Conservation (phyloP, 2,888 invertebrate genomes). For the Orchesellides sinensis region DNA sequence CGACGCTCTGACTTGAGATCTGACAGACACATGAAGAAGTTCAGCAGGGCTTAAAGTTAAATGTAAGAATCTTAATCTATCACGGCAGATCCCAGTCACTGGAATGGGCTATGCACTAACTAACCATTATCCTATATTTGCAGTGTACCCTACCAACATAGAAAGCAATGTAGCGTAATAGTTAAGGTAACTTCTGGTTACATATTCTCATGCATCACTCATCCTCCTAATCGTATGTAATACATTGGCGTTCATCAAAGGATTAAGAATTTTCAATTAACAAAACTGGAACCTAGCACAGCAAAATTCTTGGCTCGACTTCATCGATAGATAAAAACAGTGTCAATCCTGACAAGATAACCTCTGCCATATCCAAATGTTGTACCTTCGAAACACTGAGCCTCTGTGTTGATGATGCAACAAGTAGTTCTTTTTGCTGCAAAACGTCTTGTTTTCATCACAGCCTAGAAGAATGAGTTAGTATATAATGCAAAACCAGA, state of each 20-base stretch:
- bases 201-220: not conserved
- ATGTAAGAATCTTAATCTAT: not conserved
- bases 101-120: not conserved
- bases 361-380: too few species aligned
- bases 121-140: not conserved
- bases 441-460: too few species aligned
- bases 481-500: too few species aligned
- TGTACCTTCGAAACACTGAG: too few species aligned
- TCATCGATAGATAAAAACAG: too few species aligned
- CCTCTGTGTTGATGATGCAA: too few species aligned
- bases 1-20: not conserved
- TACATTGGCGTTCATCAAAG: constrained; percentile 1
- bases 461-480: too few species aligned
- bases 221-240: not conserved
- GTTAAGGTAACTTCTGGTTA: not conserved
- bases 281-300: too few species aligned
- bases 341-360: too few species aligned
- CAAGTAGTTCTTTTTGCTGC: too few species aligned
- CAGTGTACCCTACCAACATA: not conserved
- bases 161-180: not conserved
- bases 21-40: not conserved
- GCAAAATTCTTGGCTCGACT: too few species aligned
- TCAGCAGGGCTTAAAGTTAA: not conserved
- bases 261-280: constrained; percentile 14
- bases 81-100: not conserved